Evolutionary conservation across 2,888 invertebrate genomes (phyloP), one percentile per base, ranked within the genome.

Genomic region (Seira sanloemensis): DNA sequence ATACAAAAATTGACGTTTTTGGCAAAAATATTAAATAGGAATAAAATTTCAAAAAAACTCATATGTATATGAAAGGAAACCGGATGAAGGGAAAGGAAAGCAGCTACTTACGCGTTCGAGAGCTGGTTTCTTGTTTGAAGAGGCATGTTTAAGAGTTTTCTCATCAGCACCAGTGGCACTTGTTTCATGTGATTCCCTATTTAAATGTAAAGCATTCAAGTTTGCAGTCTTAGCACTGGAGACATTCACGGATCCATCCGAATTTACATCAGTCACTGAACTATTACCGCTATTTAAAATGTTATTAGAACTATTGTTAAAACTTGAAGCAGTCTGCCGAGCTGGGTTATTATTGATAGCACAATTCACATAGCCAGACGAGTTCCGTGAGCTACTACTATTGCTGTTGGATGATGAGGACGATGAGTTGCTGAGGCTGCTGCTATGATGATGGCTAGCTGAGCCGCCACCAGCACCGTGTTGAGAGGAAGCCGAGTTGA

Each of bases 41-140:
- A 21, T 26, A n/a, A 73, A 18, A 19, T 21, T 12, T 67, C n/a
- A 67, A 46, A 71, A 71, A 7, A 9, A 71, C 5, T n/a, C 25
- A 68, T 19, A 68, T 25, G 68, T 16, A 25, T 19, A 25, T 18
- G 24, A 26, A 50, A 18, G 19, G 37, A 7, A 21, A 37, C 2
- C 19, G 5, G 27, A 69, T 58, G 19, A 23, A 37, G 50, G 25
- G n/a, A 65, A 71, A 19, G n/a, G 7, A 12, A 7, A 7, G 9
- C 23, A 68, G 9, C 46, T 2, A 80, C 89, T 88, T 89, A 89
- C 89, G 78, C 88, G 87, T 73, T 88, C 86, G 78, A 88, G 85
- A 80, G 88, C 85, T 65, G 89, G 88, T 81, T 88, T 88, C 76
- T 82, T 82, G 27, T 74, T 79, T n/a, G 88, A 68, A 26, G 71